phyloP scores from a whole-genome alignment of 2,797 vertebrate genomes.

The Kryptolebias ocellatus region DNA sequence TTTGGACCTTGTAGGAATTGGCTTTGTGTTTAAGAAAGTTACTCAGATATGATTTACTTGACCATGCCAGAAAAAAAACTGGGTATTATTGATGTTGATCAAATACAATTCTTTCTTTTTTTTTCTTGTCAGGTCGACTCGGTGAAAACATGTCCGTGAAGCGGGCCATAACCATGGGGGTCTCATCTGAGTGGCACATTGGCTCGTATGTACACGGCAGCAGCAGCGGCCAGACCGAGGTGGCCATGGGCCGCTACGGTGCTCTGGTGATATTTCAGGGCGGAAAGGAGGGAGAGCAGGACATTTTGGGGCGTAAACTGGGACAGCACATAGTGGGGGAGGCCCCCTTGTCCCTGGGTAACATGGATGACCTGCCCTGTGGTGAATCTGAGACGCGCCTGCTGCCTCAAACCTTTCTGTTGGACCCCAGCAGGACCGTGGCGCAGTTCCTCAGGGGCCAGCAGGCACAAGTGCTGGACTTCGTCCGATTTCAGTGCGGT shows the following conservation, averaged over 20 bases:
- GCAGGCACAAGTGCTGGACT: conserved; percentile 86
- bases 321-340: conserved; percentile 93
- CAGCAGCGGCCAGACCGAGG: conserved; percentile 57
- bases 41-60: too few relatives aligned
- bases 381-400: conserved; percentile 87
- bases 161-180: conserved; percentile 83
- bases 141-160: conserved; percentile 90
- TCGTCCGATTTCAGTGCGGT: conserved; percentile 90
- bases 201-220: conserved; percentile 88
- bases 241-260: conserved; percentile 88
- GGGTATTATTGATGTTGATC: background rate
- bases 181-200: conserved; percentile 85
- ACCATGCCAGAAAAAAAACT: background rate
- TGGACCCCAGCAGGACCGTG: conserved; percentile 86
- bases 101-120: background rate
- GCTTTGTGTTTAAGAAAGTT: too few relatives aligned
- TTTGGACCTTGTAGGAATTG: too few relatives aligned
- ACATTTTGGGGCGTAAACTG: conserved; percentile 84
- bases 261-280: conserved; percentile 86
- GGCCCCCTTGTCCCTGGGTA: conserved; percentile 86
- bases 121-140: conserved; percentile 81
- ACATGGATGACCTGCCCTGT: conserved; percentile 85
- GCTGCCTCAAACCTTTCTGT: conserved; percentile 87
- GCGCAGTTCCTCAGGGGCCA: conserved; percentile 86
- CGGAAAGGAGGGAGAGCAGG: conserved; percentile 71